phyloP scores from a whole-genome alignment of 1,140 invertebrate species.

The Drosophila santomea region DNA sequence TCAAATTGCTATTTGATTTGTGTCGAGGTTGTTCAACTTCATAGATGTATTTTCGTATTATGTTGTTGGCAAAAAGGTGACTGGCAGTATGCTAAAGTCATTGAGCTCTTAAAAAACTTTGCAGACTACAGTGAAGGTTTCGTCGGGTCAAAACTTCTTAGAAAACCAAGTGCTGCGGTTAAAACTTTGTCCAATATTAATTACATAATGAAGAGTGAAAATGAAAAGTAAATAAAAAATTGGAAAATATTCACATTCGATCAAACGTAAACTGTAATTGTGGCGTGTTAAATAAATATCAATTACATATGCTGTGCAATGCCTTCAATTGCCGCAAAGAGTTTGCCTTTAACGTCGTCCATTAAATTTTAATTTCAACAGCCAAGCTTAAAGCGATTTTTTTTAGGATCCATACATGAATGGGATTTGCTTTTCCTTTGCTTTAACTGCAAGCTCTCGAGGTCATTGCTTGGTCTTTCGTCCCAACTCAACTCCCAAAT shows the following conservation, averaged over 20 bases:
- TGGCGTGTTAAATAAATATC: neutral
- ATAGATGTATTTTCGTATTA: neutral
- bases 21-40: constrained; percentile 1
- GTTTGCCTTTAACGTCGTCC: neutral
- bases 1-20: constrained; percentile 11
- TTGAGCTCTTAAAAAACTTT: constrained; percentile 11
- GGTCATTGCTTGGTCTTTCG: constrained; percentile 41
- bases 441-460: constrained; percentile 24
- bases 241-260: neutral
- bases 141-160: constrained; percentile 3
- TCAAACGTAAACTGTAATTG: neutral
- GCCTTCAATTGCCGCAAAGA: neutral
- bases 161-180: neutral
- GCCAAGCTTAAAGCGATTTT: neutral
- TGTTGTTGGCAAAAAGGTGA: constrained; percentile 1
- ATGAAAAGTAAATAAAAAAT: neutral
- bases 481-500: constrained; percentile 21
- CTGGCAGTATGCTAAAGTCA: constrained; percentile 2
- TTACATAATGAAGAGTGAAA: neutral
- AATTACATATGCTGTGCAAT: neutral
- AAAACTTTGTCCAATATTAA: constrained; percentile 1
- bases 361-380: constrained; percentile 17
- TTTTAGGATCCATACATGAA: constrained; percentile 33
- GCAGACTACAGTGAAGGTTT: constrained; percentile 10
- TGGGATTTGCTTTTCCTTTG: constrained; percentile 18